Conservation (phyloP, 2,888 invertebrate genomes). For the Ophion ventricosus region DNA sequence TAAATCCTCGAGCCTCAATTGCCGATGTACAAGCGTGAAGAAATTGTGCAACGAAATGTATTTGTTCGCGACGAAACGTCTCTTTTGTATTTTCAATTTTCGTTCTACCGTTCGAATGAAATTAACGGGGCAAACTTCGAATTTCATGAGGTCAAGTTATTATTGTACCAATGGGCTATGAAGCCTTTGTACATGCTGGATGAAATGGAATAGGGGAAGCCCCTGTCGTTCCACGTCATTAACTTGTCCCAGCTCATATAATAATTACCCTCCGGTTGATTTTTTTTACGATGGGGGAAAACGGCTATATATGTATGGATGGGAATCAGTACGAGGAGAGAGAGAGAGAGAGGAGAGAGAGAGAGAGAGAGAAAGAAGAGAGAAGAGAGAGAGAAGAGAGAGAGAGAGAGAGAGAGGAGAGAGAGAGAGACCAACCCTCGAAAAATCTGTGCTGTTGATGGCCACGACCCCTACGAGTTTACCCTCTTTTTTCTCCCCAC, state of each 20-base stretch:
- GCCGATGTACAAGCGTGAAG: neutral
- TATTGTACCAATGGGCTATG: neutral
- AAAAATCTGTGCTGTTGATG: slow-evolving; percentile 65
- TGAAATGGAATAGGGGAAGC: slow-evolving; percentile 33
- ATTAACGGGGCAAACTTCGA: slow-evolving; percentile 39
- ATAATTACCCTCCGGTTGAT: slow-evolving; percentile 68
- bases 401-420: slow-evolving; percentile 49
- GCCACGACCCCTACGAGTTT: slow-evolving; percentile 48
- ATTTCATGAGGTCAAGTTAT: slow-evolving; percentile 26
- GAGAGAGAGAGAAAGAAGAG: too few species aligned
- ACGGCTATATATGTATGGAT: slow-evolving; percentile 31
- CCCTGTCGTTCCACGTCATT: slow-evolving; percentile 69
- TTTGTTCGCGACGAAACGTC: neutral
- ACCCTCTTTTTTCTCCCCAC: slow-evolving; percentile 36
- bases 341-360: slow-evolving; percentile 55
- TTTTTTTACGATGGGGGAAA: slow-evolving; percentile 62
- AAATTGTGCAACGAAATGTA: neutral
- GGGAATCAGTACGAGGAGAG: slow-evolving; percentile 6
- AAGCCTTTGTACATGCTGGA: neutral
- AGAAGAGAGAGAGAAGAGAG: too few species aligned
- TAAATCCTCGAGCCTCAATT: neutral
- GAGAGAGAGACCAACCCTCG: slow-evolving; percentile 67
- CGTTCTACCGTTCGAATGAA: slow-evolving; percentile 32
- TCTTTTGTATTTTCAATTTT: neutral
- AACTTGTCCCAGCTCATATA: slow-evolving; percentile 68